Evolutionary conservation across 2,888 invertebrate genomes (phyloP), one percentile per base, ranked within the genome.

Genomic region (Panzeria rudis): DNA sequence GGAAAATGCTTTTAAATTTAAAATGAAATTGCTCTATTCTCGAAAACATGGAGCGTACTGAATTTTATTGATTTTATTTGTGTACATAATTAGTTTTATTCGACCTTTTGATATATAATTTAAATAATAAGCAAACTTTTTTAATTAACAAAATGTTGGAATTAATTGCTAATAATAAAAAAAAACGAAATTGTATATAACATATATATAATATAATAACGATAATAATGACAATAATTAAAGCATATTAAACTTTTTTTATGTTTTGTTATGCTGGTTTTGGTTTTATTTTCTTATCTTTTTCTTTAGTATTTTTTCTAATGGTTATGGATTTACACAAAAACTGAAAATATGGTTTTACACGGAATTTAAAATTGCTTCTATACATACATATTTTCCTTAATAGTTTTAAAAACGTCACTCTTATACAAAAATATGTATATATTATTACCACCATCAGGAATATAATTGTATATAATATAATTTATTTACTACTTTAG

Each of bases 381-480:
- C 9, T 69, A 56, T 54, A 56, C 32, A 61, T 61, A 64, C 29
- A 23, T 29, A 71, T 44, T 66, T 56, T 77, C 13, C 13, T 66
- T 73, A 64, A 56, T 29, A 73, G 15, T 35, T 38, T 32, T 68
- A 71, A 64, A 71, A 0, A 13, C 50, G 59, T 29, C 73, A 81
- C 20, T 77, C 50, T 78, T 64, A 66, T 66, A 54, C 38, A 38
- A 41, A 64, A 11, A 41, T 52, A 35, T 20, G 56, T 61, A 32
- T 44, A 41, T 66, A 52, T 54, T 64, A 44, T 59, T 75, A 52
- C 54, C 71, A 81, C 13, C 50, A 72, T 81, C 20, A 77, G 73
- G 68, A 29, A 61, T 69, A 77, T 41, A 35, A 54, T 77, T 85
- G 85, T 85, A 85, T 62, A 85, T 85, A 85, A 56, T 59, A 44